Base-by-base conservation (phyloP, 2,797 vertebrate species). In the Iguana delicatissima region DNA sequence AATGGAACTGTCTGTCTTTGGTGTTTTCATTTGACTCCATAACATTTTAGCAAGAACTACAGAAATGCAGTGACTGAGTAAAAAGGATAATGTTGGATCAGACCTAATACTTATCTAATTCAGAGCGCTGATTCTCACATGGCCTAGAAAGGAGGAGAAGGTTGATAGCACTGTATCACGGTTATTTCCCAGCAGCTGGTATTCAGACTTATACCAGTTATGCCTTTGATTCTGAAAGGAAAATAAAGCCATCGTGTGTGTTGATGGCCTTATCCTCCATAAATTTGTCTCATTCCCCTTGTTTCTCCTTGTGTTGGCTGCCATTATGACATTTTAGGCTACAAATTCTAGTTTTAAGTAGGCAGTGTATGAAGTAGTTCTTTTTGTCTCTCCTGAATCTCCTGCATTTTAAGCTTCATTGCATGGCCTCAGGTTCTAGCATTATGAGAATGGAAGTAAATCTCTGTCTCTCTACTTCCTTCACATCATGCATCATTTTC, bases 21-120 rank as follows among this genome's bases (percentile, higher is more conserved):
- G 46, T 67, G 24, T 55, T 85, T 84, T 85, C 73, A 80, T 89
- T n/a, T 52, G 46, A 87, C 59, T 72, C 85, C 13, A 80, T 80
- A 69, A 84, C 26, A 35, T 64, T n/a, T 32, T 57, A 85, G 26
- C 83, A 85, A 80, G n/a, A 67, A 20, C 42, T 67, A 52, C 22
- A 85, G n/a, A 79, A 89, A 77, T 38, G 32, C 8, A 77, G 38
- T 64, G 62, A 18, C 59, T 64, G 59, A 87, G 38, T 14, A 62
- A 88, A 88, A 72, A 62, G 32, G 73, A 22, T 4, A 26, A 14
- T 88, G 59, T 22, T 73, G 50, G 35, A 32, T 82, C 59, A 80
- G 22, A 35, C 46, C 32, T 55, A 88, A 80, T 22, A 7, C n/a
- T 12, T 55, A 16, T 55, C 42, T 80, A 80, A 57, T 52, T 22